Evolutionary conservation across 2,113 vertebrate species (phyloP), one percentile per base, ranked within the genome.

Genomic region (Chionis minor): DNA sequence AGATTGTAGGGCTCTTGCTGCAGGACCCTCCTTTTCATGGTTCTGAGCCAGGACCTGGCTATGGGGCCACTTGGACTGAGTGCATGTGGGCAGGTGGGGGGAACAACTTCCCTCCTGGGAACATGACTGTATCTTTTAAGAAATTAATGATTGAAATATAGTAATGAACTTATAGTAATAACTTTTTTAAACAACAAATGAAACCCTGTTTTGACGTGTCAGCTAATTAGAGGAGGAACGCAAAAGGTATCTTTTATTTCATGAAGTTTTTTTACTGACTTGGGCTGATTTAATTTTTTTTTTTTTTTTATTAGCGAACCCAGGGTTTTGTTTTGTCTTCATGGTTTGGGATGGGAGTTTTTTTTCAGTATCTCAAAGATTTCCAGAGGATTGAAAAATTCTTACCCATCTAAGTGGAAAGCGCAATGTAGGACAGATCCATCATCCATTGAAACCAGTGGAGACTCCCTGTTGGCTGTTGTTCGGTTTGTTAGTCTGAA

Each of bases 301-400:
- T 51, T 38, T 71, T 44, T 56, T 67, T 85, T n/a, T 9, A 38
- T 81, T 69, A 4, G 91, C 61, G 19, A 85, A 14, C 11, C 2
- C 35, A 16, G 52, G 6, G 3, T 2, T 56, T 80, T 32, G 22
- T 0, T 26, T 83, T 47, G 81, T 32, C 3, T 70, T 69, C 52
- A 27, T 75, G 21, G 3, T 65, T 91, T 85, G 35, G 35, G 14
- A 16, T 81, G 42, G 42, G 40, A 62, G n/a, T 70, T 80, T 32
- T 72, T 90, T 94, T 79, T 92, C 47, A 40, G 16, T 85, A 49
- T 83, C 58, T 90, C 19, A 58, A 27, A 77, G 44, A 85, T 58
- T 88, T 90, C 71, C 1, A 4, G 27, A 80, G 40, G 54, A 32
- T 19, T 74, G 17, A 66, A 63, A 47, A 21, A 1, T 30, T n/a